Percentiles rank a stretch among this genome's conserved stretches.
phyloP scores from a whole-genome alignment of 2,113 vertebrate genomes.

The Myotis lucifugus region DNA sequence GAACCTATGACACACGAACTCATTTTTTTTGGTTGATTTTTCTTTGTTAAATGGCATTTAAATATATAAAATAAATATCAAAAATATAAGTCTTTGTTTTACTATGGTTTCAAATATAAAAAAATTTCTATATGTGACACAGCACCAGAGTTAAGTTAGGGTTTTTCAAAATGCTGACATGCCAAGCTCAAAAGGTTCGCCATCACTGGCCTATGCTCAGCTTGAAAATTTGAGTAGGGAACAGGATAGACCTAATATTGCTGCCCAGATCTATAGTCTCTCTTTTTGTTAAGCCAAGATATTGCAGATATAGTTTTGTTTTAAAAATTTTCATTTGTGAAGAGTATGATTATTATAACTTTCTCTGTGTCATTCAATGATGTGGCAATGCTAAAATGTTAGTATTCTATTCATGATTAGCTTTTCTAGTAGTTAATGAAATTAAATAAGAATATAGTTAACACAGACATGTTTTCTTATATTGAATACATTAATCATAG shows the following conservation, averaged over 20 bases:
- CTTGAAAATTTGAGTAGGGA: not conserved
- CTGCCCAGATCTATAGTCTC: not conserved
- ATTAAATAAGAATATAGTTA: slow-evolving; percentile 32
- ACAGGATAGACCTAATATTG: not conserved
- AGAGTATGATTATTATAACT: not conserved
- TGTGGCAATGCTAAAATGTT: not conserved
- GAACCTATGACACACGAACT: too few species aligned
- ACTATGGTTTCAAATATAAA: too few species aligned
- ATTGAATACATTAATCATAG: slow-evolving; percentile 31
- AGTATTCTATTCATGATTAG: not conserved
- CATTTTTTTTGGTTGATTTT: too few species aligned
- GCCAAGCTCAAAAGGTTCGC: too few species aligned
- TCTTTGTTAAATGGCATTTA: too few species aligned
- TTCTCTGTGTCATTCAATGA: slow-evolving; percentile 10
- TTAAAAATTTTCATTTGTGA: not conserved
- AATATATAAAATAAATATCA: too few species aligned
- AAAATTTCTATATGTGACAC: too few species aligned
- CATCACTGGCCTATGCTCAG: not conserved
- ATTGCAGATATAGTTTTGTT: slow-evolving; percentile 1
- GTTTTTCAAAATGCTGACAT: too few species aligned
- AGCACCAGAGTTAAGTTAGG: too few species aligned
- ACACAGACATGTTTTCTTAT: not conserved
- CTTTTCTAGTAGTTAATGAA: not conserved
- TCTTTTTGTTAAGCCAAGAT: not conserved
- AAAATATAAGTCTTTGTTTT: too few species aligned